Conservation (phyloP, 2,888 invertebrate genomes). For the Coelogynopora nodosa region DNA sequence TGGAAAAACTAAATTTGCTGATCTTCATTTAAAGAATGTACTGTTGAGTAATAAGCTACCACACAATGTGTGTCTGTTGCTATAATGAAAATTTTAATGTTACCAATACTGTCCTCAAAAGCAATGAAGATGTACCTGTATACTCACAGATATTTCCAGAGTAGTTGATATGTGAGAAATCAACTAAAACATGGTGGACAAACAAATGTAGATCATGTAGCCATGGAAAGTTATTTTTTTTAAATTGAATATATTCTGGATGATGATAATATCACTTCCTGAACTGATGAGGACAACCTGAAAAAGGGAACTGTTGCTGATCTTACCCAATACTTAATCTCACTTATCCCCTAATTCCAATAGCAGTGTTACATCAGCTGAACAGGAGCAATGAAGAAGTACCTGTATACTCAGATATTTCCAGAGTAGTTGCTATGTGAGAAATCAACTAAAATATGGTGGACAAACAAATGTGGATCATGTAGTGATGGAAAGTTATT, state of each 20-base stretch:
- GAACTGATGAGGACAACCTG: slow-evolving; percentile 9
- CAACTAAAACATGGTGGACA: background rate
- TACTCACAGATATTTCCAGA: background rate
- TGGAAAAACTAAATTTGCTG: background rate
- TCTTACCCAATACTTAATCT: slow-evolving; percentile 13
- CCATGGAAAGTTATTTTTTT: background rate
- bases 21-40: background rate
- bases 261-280: background rate
- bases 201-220: background rate
- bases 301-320: slow-evolving; percentile 23
- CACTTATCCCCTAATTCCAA: slow-evolving; percentile 21
- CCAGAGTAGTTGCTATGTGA: background rate
- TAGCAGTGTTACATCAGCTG: background rate
- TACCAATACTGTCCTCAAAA: background rate
- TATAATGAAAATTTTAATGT: background rate
- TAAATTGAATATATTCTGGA: slow-evolving; percentile 16
- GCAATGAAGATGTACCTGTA: background rate
- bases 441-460: background rate
- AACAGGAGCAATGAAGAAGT: background rate
- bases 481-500: background rate
- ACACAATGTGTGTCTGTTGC: background rate
- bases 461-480: background rate
- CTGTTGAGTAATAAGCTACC: background rate
- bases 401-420: background rate
- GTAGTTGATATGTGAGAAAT: background rate